These are phyloP conservation scores for Bambusicola thoracicus DNA, from an alignment of 2,113 vertebrate species.

Conservation along the genomic window DNA sequence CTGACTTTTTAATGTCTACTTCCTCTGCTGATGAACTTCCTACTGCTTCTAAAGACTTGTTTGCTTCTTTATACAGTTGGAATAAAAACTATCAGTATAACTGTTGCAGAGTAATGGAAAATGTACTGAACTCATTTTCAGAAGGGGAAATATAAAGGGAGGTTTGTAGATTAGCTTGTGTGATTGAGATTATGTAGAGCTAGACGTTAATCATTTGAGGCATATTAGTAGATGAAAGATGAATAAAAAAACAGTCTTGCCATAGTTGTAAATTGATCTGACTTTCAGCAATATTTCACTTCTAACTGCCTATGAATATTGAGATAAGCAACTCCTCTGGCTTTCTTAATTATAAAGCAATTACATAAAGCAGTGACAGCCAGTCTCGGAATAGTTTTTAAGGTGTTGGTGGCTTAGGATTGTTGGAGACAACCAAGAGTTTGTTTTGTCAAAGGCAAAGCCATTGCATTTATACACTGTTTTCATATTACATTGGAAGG, in stretches of 20 bases:
- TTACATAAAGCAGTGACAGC: not conserved
- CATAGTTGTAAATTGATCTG: not conserved
- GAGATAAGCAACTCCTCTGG: conserved; percentile 37
- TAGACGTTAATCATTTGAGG: not conserved
- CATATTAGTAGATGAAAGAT: not conserved
- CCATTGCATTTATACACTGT: not conserved
- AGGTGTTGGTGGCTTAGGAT: not conserved
- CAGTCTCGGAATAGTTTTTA: not conserved
- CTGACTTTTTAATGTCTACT: conserved; percentile 47
- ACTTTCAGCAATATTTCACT: not conserved
- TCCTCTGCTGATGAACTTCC: conserved; percentile 63
- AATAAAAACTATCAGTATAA: conserved; percentile 25
- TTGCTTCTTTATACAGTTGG: conserved; percentile 35
- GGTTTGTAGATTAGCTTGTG: conserved; percentile 25
- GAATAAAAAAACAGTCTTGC: conserved; percentile 18
- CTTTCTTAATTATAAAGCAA: conserved; percentile 24
- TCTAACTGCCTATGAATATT: not conserved
- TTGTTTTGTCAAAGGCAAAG: not conserved
- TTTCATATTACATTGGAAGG: not conserved
- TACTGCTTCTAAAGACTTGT: conserved; percentile 30
- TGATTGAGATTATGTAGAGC: not conserved
- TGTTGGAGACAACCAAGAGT: not conserved
- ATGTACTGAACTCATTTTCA: not conserved
- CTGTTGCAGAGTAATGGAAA: not conserved
- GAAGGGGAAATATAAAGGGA: conserved; percentile 7